These are phyloP conservation scores for Drosophila monieri DNA, from an alignment of 2,888 invertebrate species.

Conservation along the genomic window DNA sequence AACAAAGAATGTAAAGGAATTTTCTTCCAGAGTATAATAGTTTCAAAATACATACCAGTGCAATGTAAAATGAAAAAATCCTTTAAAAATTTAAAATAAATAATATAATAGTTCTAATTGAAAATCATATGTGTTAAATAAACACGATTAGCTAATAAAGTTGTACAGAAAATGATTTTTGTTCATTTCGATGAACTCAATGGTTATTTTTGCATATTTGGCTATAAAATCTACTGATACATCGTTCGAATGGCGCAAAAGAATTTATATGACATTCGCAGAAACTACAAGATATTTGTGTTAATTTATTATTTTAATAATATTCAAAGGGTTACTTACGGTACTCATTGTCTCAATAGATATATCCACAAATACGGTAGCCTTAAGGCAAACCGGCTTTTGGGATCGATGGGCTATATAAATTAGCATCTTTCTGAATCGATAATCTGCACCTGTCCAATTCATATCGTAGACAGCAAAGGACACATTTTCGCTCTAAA, in stretches of 20 bases:
- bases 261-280: constrained; percentile 68
- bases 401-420: constrained; percentile 69
- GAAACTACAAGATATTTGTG: constrained; percentile 47
- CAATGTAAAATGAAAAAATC: too few species aligned
- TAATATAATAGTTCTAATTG: too few species aligned
- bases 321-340: constrained; percentile 49
- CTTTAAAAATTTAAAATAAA: too few species aligned
- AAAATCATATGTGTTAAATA: too few species aligned
- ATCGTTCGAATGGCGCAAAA: constrained; percentile 72
- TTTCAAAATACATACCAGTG: too few species aligned
- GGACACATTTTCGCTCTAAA: constrained; percentile 61
- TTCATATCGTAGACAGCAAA: constrained; percentile 65
- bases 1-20: too few species aligned
- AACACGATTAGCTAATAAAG: too few species aligned
- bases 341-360: constrained; percentile 72
- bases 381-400: constrained; percentile 63
- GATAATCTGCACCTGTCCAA: constrained; percentile 57
- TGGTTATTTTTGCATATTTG: too few species aligned
- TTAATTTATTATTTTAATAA: not conserved
- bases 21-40: too few species aligned
- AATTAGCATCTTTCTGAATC: constrained; percentile 65
- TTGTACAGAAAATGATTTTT: too few species aligned
- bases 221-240: constrained; percentile 51
- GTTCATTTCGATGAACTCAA: too few species aligned
- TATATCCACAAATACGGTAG: constrained; percentile 64